Conservation (phyloP, 2,113 vertebrate species). For the Pterocles gutturalis region DNA sequence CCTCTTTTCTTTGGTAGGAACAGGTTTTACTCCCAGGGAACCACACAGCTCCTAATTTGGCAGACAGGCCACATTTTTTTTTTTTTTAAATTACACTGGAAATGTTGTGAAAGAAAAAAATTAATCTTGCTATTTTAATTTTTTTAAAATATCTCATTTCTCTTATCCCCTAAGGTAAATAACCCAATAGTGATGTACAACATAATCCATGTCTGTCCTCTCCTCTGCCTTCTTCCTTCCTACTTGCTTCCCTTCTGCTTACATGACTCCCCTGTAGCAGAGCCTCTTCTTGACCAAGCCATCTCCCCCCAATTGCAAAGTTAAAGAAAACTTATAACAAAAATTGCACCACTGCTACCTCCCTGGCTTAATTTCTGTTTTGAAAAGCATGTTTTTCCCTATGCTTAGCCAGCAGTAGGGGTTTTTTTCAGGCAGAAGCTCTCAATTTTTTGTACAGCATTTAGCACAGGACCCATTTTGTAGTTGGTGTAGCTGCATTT, state of each 20-base stretch:
- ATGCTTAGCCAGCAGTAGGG: background rate
- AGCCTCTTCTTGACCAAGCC: background rate
- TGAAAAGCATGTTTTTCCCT: background rate
- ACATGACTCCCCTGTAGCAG: background rate
- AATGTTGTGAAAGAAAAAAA: background rate
- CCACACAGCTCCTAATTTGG: background rate
- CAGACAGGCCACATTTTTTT: background rate
- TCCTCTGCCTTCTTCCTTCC: background rate
- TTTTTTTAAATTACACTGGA: background rate
- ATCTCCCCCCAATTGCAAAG: background rate
- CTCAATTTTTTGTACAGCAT: background rate
- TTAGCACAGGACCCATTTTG: background rate
- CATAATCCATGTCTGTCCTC: background rate
- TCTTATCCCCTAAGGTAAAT: background rate
- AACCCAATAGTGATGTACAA: background rate
- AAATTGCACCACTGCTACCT: background rate
- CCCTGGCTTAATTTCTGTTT: background rate
- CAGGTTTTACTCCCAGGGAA: background rate
- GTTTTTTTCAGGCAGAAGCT: background rate
- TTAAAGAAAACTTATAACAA: background rate
- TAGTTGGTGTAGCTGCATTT: background rate
- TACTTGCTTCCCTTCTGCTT: background rate
- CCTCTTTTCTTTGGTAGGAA: background rate
- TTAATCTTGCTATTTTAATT: background rate
- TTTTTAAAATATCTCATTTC: background rate